Evolutionary conservation across 92 coral and sea anemone genomes (phyloP), one percentile per base, ranked within the genome.

Genomic region (Muricea muricata): DNA sequence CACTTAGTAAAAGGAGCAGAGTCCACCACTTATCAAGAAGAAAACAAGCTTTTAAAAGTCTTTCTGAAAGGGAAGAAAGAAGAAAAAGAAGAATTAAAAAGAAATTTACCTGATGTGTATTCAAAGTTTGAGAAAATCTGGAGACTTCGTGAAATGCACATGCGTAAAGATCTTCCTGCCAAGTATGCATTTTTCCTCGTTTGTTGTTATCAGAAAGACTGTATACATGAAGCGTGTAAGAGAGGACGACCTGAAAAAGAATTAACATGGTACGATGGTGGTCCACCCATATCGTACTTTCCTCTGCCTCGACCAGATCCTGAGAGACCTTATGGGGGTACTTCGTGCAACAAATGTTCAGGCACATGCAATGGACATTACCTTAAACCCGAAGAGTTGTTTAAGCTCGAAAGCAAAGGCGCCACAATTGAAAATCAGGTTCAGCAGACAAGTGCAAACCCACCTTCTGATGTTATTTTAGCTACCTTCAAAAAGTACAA

Each of bases 1-100:
- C 90, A 87, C 60, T 75, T 93, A 7, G 78, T 42, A 73, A 90
- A 87, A 66, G 95, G 95, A 18, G 89, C 87, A 33, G 81, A 87
- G 28, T 74, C 68, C 35, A 45, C 5, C 0, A 11, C 58, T 21
- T 80, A 74, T 20, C 89, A 57, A 81, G 86, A 80, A 41, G 80
- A 84, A 75, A 87, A 81, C 63, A 71, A 84, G 57, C 63, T 72
- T 17, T 28, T 91, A 65, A 84, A 87, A 61, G 57, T 70, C 2
- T 87, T 60, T 82, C 47, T 91, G 61, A 91, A 84, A 60, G 93
- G 95, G 23, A 83, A 74, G 54, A 75, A 78, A 39, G 58, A 21
- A 5, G 89, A 31, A n/a, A 92, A 89, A 57, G 80, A 50, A 45
- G 60, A 75, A 34, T 31, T 92, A 20, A 50, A 89, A 69, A 67